Base-by-base conservation (phyloP, 2,797 vertebrate species). In the Lithobates sylvaticus region DNA sequence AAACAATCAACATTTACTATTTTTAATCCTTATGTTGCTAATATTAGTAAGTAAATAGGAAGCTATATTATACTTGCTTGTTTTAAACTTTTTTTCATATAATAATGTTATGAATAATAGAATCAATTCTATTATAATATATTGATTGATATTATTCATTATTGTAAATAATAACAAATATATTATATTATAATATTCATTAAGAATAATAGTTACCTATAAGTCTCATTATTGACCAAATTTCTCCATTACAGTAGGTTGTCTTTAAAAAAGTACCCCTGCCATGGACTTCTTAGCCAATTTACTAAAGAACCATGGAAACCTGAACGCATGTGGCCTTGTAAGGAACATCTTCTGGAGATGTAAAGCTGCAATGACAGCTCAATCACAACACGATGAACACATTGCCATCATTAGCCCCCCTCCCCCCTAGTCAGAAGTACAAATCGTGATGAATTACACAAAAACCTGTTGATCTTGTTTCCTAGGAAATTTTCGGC, bases 301-400 rank as follows among this genome's bases (percentile, higher is more conserved):
- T 16, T 15, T 21, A 26, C 13, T 39, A 21, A 47, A 47, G 83
- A 64, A 27, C 36, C 68, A 64, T 47, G 15, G 76, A 65, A 78
- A 27, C 69, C 73, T 21, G 34, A 85, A 27, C 58, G 27, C 39
- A 69, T 32, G 58, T 34, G 39, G 12, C 58, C 64, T 75, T 71
- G 47, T 73, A 50, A 83, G 36, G 76, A 82, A 50, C 73, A 71
- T 61, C 26, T 70, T 81, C 65, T 82, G 50, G 36, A 86, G 80
- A 68, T 78, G 79, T 86, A 72, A 72, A 83, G 67, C 54, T 54
- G 47, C 73, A 67, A 29, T 82, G 85, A 86, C 80, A 72, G 75
- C 67, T 86, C 67, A 78, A 83, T 86, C 85, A 86, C 79, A 86
- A 83, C 85, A 86, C 7, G 67, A 67, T 77, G 80, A 86, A 54